Evolutionary conservation across 2,113 vertebrate species (phyloP), one percentile per base, ranked within the genome.

Genomic region (Sialia sialis): DNA sequence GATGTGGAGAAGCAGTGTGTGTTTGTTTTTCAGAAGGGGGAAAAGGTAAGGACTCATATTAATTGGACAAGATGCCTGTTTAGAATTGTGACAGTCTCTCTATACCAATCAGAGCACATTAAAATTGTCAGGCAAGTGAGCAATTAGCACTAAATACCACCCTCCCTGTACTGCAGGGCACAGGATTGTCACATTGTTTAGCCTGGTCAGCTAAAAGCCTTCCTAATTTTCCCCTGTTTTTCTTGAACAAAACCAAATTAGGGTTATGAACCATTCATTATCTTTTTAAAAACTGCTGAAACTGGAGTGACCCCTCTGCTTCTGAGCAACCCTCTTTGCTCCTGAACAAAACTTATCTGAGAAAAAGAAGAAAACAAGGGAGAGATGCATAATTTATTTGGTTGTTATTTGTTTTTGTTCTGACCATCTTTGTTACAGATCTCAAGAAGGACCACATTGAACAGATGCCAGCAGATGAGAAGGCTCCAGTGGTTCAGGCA

Each of bases 71-170:
- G 11, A 52, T 25, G 9, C 7, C 29, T 58, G 4, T 6, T 6
- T 74, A 30, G 23, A 56, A 67, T 43, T 6, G 21, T 48, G 34
- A 36, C 7, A 30, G 13, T 22, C 5, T 4, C 62, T 82, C 85
- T 39, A 14, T 13, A 38, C 1, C 23, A 44, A 8, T 17, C 58
- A 64, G 1, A 3, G 13, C 8, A 2, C 17, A 60, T 48, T 77
- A 78, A 27, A 69, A 10, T 16, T 44, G 6, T 39, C 11, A 26
- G 20, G 13, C 0, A 3, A 41, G 12, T 2, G 5, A 30, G 16
- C 29, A 84, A 56, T 46, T 16, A 48, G 16, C 5, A 3, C 30
- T 43, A 48, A 8, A 43, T 3, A 32, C 5, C 11, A 38, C 13
- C 13, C 17, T 52, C 23, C 7, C 12, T 3, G 7, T 39, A 20